A percentile compares a stretch with the other conserved stretches of the same genome.
Evolutionary conservation across 2,113 vertebrate species (phyloP).

Genomic region (Saccopteryx leptura): DNA sequence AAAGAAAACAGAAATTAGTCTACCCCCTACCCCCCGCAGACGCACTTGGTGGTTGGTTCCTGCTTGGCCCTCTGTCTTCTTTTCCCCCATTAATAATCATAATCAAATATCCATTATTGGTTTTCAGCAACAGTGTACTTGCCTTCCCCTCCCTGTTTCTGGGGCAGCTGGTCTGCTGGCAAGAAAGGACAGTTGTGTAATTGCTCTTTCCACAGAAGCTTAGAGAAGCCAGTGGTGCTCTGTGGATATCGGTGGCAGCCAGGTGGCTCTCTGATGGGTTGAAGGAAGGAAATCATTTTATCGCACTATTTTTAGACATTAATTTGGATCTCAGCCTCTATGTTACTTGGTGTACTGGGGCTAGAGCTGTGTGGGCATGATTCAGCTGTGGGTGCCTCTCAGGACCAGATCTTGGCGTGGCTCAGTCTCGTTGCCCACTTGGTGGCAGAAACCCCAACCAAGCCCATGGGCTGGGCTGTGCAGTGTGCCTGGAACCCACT

Average conservation of each 20-base stretch:
- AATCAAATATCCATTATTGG: slow-evolving; percentile 83
- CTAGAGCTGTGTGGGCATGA: slow-evolving; percentile 20
- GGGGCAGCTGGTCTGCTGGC: slow-evolving; percentile 55
- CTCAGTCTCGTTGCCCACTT: background rate
- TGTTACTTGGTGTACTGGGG: slow-evolving; percentile 57
- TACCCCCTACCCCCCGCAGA: slow-evolving; percentile 59
- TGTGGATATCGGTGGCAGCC: slow-evolving; percentile 57
- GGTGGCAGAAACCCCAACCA: background rate
- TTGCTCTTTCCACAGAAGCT: slow-evolving; percentile 54
- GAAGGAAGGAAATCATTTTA: slow-evolving; percentile 76
- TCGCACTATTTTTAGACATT: slow-evolving; percentile 82
- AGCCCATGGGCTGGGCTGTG: accelerated
- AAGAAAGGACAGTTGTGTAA: slow-evolving; percentile 68
- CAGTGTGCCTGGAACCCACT: background rate
- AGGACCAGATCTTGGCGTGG: background rate
- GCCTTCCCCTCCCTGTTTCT: slow-evolving; percentile 74
- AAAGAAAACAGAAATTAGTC: slow-evolving; percentile 81
- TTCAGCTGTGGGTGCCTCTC: background rate
- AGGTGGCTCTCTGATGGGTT: slow-evolving; percentile 38
- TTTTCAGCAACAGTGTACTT: slow-evolving; percentile 81
- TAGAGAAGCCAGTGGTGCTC: slow-evolving; percentile 65
- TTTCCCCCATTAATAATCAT: slow-evolving; percentile 84
- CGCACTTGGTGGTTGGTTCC: slow-evolving; percentile 64
- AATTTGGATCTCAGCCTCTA: slow-evolving; percentile 72
- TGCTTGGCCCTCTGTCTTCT: slow-evolving; percentile 64